phyloP scores from a whole-genome alignment of 2,888 invertebrate species.

The Stramonita haemastoma region DNA sequence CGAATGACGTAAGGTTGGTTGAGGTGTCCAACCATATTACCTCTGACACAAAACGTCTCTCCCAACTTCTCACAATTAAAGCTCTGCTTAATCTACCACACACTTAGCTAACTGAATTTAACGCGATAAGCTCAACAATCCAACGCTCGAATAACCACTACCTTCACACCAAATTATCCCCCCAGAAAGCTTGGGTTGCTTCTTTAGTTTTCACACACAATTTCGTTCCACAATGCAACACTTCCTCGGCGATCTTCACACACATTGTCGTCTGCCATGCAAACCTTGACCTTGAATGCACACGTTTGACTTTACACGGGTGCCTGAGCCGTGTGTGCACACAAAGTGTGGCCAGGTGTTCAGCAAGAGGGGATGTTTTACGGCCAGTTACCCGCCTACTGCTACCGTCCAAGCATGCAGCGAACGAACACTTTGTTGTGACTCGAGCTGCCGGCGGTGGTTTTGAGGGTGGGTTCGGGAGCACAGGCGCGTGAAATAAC shows the following conservation, averaged over 20 bases:
- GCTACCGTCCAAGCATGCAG: neutral
- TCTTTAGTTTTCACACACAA: neutral
- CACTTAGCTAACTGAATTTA: no score
- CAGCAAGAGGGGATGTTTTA: neutral
- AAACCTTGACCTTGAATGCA: neutral
- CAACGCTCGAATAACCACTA: no score
- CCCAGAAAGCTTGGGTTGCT: no score
- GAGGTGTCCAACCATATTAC: no score
- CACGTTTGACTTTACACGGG: neutral
- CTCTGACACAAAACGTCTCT: no score
- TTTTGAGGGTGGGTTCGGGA: neutral
- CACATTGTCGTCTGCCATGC: constrained; percentile 16
- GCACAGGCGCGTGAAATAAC: neutral
- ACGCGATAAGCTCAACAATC: no score
- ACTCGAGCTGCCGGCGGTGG: neutral
- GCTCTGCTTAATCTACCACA: no score
- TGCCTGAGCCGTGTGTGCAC: neutral
- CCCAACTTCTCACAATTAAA: no score
- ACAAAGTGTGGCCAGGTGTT: constrained; percentile 22
- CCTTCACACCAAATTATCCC: no score
- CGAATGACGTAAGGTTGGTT: no score
- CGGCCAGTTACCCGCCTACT: neutral
- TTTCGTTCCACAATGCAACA: neutral
- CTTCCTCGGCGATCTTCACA: neutral
- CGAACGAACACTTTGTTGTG: neutral